phyloP scores from a whole-genome alignment of 2,113 vertebrate species.

The Poeciliopsis retropinna region DNA sequence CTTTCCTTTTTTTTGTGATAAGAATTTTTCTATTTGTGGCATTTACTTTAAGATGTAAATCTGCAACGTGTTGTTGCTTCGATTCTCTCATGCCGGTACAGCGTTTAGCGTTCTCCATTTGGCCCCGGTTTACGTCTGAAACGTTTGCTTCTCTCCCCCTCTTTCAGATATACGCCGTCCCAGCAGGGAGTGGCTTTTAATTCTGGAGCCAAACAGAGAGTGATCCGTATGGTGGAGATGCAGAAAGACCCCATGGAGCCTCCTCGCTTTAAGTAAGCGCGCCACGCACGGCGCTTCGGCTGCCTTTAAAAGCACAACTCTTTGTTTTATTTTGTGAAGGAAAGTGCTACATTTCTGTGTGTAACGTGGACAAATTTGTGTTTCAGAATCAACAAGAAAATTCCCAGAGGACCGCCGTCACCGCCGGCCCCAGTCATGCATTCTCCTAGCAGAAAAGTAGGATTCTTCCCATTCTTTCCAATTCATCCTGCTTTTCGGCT shows the following conservation, averaged over 20 bases:
- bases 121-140: neutral
- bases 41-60: too few relatives aligned
- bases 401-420: conserved; percentile 95
- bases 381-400: conserved; percentile 98
- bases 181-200: conserved; percentile 99
- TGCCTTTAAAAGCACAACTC: neutral
- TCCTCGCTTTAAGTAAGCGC: conserved; percentile 91
- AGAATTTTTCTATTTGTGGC: neutral
- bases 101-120: neutral
- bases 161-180: conserved; percentile 92
- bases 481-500: neutral
- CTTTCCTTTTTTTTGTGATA: neutral
- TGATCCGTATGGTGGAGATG: conserved; percentile 99
- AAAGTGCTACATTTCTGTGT: neutral
- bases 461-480: neutral
- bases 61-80: too few relatives aligned
- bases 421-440: conserved; percentile 99
- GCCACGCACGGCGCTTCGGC: too few relatives aligned
- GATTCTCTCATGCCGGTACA: neutral
- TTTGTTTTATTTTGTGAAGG: neutral
- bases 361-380: conserved; percentile 8
- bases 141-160: conserved; percentile 10
- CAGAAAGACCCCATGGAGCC: conserved; percentile 99
- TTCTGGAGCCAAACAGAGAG: conserved; percentile 97
- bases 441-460: conserved; percentile 97